phyloP scores from a whole-genome alignment of 2,113 vertebrate species.

The Arothron firmamentum region DNA sequence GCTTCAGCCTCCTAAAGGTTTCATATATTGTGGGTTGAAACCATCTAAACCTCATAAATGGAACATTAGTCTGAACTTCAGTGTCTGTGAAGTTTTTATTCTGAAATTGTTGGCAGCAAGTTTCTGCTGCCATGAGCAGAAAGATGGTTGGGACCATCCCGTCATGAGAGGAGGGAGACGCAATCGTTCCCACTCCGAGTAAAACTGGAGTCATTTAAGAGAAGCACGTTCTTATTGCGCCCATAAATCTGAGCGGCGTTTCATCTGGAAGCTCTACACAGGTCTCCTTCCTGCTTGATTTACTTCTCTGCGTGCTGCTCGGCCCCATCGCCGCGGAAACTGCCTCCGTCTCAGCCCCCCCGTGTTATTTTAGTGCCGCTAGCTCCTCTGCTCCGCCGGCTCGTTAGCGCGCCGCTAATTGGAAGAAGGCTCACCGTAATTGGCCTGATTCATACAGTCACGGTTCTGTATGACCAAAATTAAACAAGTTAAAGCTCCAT shows the following conservation, averaged over 20 bases:
- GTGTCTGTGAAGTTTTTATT: neutral
- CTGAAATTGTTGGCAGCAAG: neutral
- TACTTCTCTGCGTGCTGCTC: conserved; percentile 51
- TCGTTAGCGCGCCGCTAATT: conserved; percentile 71
- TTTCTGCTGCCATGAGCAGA: conserved; percentile 1
- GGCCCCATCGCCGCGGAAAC: conserved; percentile 30
- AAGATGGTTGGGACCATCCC: neutral
- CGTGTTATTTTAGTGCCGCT: conserved; percentile 67
- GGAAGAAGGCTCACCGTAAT: conserved; percentile 48
- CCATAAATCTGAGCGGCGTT: conserved; percentile 77
- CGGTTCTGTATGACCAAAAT: conserved; percentile 41
- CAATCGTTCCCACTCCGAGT: conserved; percentile 31
- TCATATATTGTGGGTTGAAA: neutral
- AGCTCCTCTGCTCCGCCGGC: conserved; percentile 50
- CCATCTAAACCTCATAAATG: neutral
- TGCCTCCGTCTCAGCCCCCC: conserved; percentile 21
- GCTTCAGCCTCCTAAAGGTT: neutral
- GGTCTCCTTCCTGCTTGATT: conserved; percentile 72
- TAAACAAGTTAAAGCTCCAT: conserved; percentile 37
- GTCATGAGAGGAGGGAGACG: conserved; percentile 5
- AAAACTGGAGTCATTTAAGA: conserved; percentile 72
- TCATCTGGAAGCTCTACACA: conserved; percentile 71
- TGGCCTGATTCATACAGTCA: conserved; percentile 53
- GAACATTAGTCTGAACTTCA: neutral
- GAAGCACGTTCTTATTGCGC: conserved; percentile 66